phyloP scores from a whole-genome alignment of 2,113 vertebrate genomes.

The Oryzias celebensis region DNA sequence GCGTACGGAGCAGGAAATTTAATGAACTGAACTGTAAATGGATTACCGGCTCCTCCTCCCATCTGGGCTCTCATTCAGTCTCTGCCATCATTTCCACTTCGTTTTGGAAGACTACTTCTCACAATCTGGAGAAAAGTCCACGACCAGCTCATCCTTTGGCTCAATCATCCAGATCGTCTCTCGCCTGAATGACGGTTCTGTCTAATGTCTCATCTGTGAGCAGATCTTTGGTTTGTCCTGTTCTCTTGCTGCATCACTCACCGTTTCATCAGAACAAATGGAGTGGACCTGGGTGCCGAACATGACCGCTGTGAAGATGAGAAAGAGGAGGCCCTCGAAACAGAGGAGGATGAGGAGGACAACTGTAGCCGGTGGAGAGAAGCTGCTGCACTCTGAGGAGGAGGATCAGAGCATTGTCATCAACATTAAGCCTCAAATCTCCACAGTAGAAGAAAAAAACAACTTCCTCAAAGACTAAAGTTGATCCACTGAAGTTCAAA shows the following conservation, averaged over 20 bases:
- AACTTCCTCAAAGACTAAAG: too few relatives aligned
- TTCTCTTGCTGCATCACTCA: conserved; percentile 56
- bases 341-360: conserved; percentile 96
- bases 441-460: too few relatives aligned
- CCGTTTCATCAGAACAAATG: conserved; percentile 96
- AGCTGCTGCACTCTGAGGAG: conserved; percentile 90
- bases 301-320: conserved; percentile 98
- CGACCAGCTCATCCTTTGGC: background rate
- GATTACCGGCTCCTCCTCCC: conserved; percentile 14
- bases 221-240: too few relatives aligned
- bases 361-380: conserved; percentile 93
- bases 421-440: too few relatives aligned
- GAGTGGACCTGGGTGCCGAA: conserved; percentile 98
- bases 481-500: too few relatives aligned
- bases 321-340: conserved; percentile 95
- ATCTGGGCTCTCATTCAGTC: conserved; percentile 3
- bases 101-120: background rate
- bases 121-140: background rate
- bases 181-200: too few relatives aligned
- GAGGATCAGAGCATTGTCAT: background rate
- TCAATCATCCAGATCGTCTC: too few relatives aligned
- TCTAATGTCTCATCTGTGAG: too few relatives aligned
- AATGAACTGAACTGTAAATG: conserved; percentile 6
- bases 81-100: background rate
- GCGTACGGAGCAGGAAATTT: conserved; percentile 9